Base-by-base conservation (phyloP, 2,113 vertebrate genomes). In the Pyrgilauda ruficollis region DNA sequence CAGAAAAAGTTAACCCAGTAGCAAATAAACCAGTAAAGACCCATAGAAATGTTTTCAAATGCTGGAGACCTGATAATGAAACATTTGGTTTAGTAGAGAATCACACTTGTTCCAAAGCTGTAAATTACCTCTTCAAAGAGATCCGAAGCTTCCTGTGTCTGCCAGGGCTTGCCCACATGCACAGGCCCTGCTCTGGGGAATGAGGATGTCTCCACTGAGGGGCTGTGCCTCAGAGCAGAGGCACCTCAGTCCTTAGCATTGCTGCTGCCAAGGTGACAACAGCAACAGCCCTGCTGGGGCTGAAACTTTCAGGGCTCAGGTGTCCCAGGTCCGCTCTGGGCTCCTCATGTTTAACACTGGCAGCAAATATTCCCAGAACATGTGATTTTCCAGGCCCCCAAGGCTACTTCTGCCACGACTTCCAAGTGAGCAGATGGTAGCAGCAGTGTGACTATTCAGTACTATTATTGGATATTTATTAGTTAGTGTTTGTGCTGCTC, bases 151-250 rank as follows among this genome's bases (percentile, higher is more conserved):
- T 39, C 27, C 27, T 39, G 31, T 0, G 0, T 31, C 18, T 0
- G 0, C 52, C 58, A 1, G 2, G 18, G 24, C 62, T 87, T 72
- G 62, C 37, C 72, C 3, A 2, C 35, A 2, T 11, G 16, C 49
- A 15, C 26, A 22, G 50, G 12, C 7, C 37, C 18, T 80, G 82
- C 55, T 73, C 30, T 9, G 12, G 44, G 53, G 24, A 73, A 21
- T 0, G 0, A 68, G n/a, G 15, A 43, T 35, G n/a, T 76, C 53
- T 30, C 52, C 39, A 28, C 47, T 3, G 3, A 56, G 67, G 14
- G 30, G 27, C 47, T 84, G 46, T 27, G 44, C 47, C 49, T 73
- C 50, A 68, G 23, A 62, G 62, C 56, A 70, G 53, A 77, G 27
- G 39, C 28, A 58, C 35, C 35, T 41, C 3, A 0, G 39, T 64